Base-by-base conservation (phyloP, 1,140 invertebrate species). In the Apis dorsata region DNA sequence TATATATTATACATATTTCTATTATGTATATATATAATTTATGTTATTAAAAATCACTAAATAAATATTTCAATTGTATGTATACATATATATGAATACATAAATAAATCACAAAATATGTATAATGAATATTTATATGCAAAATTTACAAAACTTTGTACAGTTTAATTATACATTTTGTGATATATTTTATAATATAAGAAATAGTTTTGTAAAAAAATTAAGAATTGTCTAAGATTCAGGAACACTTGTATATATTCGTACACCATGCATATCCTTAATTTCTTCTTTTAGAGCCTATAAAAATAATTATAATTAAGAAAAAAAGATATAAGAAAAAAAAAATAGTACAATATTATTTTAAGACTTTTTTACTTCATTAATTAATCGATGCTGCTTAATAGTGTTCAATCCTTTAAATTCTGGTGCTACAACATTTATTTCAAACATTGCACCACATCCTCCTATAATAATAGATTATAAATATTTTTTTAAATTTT, bases 391-490 rank as follows among this genome's bases (percentile, higher is more conserved):
- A 93, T 98, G 97, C 91, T 98, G 97, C 90, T 97, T 97, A 1
- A 98, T 95, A 51, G 95, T 96, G 55, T 95, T 95, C 17, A 98
- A 91, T 44, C 97, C 97, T 93, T 95, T 94, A 90, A 98, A 98
- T 90, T 98, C 97, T 65, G 94, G 93, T 19, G 97, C 94, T 93
- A 97, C 95, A 24, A 98, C 95, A 86, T 94, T 95, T 55, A 98
- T 95, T 94, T 97, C 97, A 94, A 96, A 98, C 97, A 98, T 98
- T 44, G 97, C 97, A 59, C 97, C 97, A 94, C 97, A 98, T 11
- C 97, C 97, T 81, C 97, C 96, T 96, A 84, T 9, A 91, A 88
- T 85, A 86, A 78, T 90, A 72, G 76, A 75, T n/a, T 51, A 2
- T 57, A 62, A 55, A 79, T 17, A 83, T 78, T 62, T 59, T 24